Percentiles rank a stretch among this genome's conserved stretches.
Conservation (phyloP, 2,797 vertebrate genomes). For the Girardinus metallicus region DNA sequence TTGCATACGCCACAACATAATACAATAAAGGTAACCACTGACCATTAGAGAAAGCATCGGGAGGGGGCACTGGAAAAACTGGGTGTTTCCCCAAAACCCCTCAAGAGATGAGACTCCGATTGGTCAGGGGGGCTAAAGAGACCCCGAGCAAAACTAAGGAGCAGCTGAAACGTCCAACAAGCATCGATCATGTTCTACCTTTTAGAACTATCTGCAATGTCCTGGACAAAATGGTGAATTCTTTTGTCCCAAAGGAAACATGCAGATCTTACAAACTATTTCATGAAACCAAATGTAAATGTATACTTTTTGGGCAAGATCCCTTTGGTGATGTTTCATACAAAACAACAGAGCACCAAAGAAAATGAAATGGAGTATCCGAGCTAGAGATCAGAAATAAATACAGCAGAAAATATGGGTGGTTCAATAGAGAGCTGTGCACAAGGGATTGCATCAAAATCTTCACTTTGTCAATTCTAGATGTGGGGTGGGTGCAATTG, state of each 20-base stretch:
- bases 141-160: neutral
- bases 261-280: neutral
- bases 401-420: neutral
- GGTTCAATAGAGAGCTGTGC: neutral
- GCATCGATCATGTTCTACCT: neutral
- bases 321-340: neutral
- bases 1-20: neutral
- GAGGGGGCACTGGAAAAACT: neutral
- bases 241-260: neutral
- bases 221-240: neutral
- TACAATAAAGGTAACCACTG: too few relatives aligned
- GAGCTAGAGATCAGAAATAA: neutral
- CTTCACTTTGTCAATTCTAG: neutral
- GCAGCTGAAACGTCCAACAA: neutral
- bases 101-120: neutral
- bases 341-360: neutral
- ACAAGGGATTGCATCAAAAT: neutral
- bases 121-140: neutral
- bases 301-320: neutral
- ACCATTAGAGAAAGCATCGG: too few relatives aligned
- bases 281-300: neutral
- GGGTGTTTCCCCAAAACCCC: neutral
- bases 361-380: neutral
- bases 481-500: neutral
- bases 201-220: neutral